Evolutionary conservation across 2,113 vertebrate genomes (phyloP).

Genomic region (Mus spicilegus): DNA sequence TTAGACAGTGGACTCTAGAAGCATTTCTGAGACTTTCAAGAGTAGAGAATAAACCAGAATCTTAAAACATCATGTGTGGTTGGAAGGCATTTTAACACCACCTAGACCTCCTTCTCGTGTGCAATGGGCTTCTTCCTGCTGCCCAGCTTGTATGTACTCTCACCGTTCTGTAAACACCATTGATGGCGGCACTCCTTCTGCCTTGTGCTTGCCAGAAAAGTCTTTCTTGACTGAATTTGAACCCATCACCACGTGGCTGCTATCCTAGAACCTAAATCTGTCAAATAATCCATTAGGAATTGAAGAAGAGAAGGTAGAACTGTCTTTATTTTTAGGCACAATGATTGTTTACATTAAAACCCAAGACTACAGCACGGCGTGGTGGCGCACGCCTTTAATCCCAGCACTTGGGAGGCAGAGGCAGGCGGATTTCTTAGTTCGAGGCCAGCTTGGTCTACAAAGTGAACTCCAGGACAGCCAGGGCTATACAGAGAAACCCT

Average conservation of each 20-base stretch:
- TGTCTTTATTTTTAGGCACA: not conserved
- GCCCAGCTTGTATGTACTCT: fast-evolving
- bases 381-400: too few species aligned
- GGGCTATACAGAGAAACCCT: too few species aligned
- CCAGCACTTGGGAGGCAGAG: too few species aligned
- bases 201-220: not conserved
- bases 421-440: too few species aligned
- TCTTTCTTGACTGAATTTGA: not conserved
- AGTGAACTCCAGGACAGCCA: too few species aligned
- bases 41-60: too few species aligned
- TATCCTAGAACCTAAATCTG: not conserved
- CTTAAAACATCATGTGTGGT: not conserved
- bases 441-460: too few species aligned
- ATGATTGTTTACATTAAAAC: not conserved
- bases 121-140: not conserved
- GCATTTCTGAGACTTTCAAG: not conserved
- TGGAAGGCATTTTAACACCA: not conserved
- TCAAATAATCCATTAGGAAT: not conserved
- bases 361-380: too few species aligned
- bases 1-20: not conserved
- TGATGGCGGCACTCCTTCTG: not conserved
- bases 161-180: not conserved
- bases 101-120: not conserved
- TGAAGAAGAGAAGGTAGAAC: not conserved
- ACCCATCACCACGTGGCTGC: too few species aligned